Evolutionary conservation across 2,797 vertebrate species (phyloP), one percentile per base, ranked within the genome.

Genomic region (Halcyon leucocephala): DNA sequence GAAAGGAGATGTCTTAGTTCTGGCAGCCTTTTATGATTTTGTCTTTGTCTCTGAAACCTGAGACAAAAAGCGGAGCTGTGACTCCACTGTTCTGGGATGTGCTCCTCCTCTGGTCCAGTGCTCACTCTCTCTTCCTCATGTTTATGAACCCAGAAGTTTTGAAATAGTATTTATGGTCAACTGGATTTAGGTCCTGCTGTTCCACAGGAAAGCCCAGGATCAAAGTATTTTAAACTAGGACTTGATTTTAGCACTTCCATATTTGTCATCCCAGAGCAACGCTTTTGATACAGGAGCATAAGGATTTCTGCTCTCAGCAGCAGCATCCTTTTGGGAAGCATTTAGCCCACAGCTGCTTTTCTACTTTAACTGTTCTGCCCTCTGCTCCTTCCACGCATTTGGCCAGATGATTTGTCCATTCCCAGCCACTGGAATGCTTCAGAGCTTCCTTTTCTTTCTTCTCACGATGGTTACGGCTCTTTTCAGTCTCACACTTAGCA

Each of bases 341-440:
- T 77, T 90, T 44, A 79, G 41, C 55, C 58, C 66, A 85, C 93
- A 95, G 93, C 93, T 97, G 89, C 51, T 96, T 82, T 84, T 94
- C 84, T 91, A 1, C 91, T 96, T 95, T 37, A 76, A 71, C 82
- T 79, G 58, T 46, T 79, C 65, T 77, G 73, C 69, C 70, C 60
- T 86, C 52, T 89, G 83, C 64, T 69, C 77, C 61, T 96, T 90
- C 74, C 61, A 44, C 46, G 64, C 33, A 33, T 88, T 82, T 89
- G 48, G 80, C 95, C 21, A 14, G 46, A 76, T 89, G 44, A 91
- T 91, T 92, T 95, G 70, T 90, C 91, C 48, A 35, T 74, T 95
- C 52, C 72, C 51, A 93, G 77, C 48, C 77, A 76, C 86, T 44
- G n/a, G 51, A 89, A 81, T 76, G 87, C 51, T 82, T 91, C 52